phyloP scores from a whole-genome alignment of 2,113 vertebrate species.

The Catagonus wagneri region DNA sequence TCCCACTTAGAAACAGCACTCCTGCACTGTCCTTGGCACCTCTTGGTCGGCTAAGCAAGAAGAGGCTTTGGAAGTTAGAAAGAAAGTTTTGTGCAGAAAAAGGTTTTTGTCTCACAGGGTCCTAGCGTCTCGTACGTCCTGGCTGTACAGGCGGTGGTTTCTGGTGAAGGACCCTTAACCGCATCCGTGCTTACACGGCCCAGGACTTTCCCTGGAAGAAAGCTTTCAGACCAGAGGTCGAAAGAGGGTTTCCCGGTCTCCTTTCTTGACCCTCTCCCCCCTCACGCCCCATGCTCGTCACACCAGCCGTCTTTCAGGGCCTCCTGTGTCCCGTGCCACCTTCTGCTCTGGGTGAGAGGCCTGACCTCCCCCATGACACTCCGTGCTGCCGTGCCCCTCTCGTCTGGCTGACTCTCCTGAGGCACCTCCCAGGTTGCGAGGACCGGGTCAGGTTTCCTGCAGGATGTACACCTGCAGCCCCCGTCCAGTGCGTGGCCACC shows the following conservation, averaged over 20 bases:
- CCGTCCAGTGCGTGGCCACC: not conserved
- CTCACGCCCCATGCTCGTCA: not conserved
- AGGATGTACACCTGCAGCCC: not conserved
- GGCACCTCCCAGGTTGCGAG: not conserved
- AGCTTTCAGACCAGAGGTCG: not conserved
- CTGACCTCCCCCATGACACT: not conserved
- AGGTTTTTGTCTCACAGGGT: not conserved
- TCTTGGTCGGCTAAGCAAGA: not conserved
- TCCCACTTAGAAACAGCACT: not conserved
- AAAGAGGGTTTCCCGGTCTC: not conserved
- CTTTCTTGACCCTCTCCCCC: not conserved
- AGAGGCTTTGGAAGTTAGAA: not conserved
- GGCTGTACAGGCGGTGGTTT: not conserved
- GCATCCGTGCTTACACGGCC: not conserved
- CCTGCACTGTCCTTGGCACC: not conserved
- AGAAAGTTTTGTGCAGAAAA: slow-evolving; percentile 7
- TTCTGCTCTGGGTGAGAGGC: not conserved
- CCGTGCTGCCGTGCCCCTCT: not conserved
- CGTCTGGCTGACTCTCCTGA: not conserved
- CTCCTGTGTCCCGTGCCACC: not conserved
- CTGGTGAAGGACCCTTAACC: not conserved
- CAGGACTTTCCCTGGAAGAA: not conserved
- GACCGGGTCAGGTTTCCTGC: not conserved
- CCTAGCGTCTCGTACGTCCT: slow-evolving; percentile 3
- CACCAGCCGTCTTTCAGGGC: not conserved